A percentile compares a stretch with the other conserved stretches of the same genome.
Evolutionary conservation across 2,888 invertebrate species (phyloP).

Genomic region (Dynastes hyllus): DNA sequence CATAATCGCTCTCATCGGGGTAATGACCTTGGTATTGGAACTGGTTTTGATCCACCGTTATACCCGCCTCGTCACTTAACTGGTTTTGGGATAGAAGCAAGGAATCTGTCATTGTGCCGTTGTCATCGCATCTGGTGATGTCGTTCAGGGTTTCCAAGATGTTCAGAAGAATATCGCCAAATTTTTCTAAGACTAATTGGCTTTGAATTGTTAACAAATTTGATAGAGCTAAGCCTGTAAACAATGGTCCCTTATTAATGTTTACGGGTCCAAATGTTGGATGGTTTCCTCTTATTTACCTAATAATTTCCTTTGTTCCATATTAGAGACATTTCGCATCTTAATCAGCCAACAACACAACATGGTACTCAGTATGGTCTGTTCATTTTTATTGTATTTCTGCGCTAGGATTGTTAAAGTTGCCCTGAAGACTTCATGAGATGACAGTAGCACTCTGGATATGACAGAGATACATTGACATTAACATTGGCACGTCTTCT

Average conservation of each 20-base stretch:
- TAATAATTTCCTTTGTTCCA: slow-evolving; percentile 88
- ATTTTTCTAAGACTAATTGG: slow-evolving; percentile 80
- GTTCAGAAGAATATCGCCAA: slow-evolving; percentile 82
- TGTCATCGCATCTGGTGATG: slow-evolving; percentile 82
- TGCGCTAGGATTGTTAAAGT: slow-evolving; percentile 72
- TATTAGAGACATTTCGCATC: slow-evolving; percentile 85
- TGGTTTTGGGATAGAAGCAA: slow-evolving; percentile 66
- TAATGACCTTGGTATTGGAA: slow-evolving; percentile 70
- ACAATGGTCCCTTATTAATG: background rate
- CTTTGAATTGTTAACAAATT: slow-evolving; percentile 82
- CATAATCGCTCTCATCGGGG: slow-evolving; percentile 78
- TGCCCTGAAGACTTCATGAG: slow-evolving; percentile 79
- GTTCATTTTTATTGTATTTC: slow-evolving; percentile 73
- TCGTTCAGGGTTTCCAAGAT: slow-evolving; percentile 87
- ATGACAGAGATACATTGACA: slow-evolving; percentile 86
- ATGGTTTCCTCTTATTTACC: slow-evolving; percentile 70
- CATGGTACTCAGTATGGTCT: slow-evolving; percentile 80
- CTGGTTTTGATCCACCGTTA: slow-evolving; percentile 33
- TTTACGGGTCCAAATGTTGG: background rate
- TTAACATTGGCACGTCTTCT: slow-evolving; percentile 82
- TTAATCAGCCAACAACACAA: slow-evolving; percentile 86
- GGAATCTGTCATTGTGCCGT: slow-evolving; percentile 71
- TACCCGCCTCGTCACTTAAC: slow-evolving; percentile 5
- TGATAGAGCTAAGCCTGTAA: slow-evolving; percentile 74
- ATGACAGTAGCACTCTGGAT: slow-evolving; percentile 83